These are phyloP conservation scores for Pseudomyrmex gracilis DNA, from an alignment of 1,140 invertebrate species.

Conservation along the genomic window DNA sequence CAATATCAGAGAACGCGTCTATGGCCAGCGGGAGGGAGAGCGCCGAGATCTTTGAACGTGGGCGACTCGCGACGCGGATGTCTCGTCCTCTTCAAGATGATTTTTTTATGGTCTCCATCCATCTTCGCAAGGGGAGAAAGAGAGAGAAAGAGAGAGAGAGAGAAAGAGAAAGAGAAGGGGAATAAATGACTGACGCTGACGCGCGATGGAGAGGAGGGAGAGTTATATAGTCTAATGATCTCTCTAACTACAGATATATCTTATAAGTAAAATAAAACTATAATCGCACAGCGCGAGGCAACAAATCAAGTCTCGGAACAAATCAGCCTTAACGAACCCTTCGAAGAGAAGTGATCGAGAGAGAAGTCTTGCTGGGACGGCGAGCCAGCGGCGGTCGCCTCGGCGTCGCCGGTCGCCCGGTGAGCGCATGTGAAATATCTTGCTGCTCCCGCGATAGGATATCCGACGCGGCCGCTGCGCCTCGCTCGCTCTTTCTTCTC, in stretches of 20 bases:
- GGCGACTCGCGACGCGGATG: constrained; percentile 30
- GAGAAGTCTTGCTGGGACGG: constrained; percentile 62
- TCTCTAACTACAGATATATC: constrained; percentile 73
- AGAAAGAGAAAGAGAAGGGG: background rate
- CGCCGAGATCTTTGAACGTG: constrained; percentile 59
- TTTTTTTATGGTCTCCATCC: background rate
- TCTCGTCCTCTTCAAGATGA: constrained; percentile 8
- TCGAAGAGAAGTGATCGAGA: constrained; percentile 68
- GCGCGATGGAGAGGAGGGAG: constrained; percentile 25
- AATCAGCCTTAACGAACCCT: constrained; percentile 74
- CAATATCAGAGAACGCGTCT: constrained; percentile 80
- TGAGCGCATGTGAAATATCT: background rate
- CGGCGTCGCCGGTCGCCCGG: constrained; percentile 34
- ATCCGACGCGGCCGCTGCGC: constrained; percentile 43
- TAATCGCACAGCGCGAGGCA: constrained; percentile 70
- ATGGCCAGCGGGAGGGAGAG: constrained; percentile 68
- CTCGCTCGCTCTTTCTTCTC: constrained; percentile 35
- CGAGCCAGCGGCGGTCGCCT: constrained; percentile 62
- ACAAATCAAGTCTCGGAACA: constrained; percentile 71
- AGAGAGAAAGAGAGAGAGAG: no score
- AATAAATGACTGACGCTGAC: constrained; percentile 41
- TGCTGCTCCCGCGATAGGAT: background rate
- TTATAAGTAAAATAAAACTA: constrained; percentile 72
- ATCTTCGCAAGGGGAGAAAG: constrained; percentile 11
- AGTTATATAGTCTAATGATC: constrained; percentile 65